Evolutionary conservation across 2,113 vertebrate species (phyloP), one percentile per base, ranked within the genome.

Genomic region (Noturus placidus): DNA sequence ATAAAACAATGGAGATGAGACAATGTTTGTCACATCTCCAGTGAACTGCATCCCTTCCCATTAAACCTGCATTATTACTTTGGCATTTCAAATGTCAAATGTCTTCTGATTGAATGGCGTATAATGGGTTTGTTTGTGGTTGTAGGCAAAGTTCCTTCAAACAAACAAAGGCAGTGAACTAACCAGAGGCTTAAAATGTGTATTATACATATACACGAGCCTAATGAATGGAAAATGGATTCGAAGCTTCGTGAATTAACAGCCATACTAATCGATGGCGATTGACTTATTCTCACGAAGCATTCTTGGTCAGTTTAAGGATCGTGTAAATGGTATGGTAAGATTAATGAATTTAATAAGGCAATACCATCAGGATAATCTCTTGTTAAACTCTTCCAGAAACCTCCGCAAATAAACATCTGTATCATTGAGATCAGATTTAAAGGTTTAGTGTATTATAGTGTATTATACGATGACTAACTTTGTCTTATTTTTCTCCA

Each of bases 51-150:
- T 78, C 79, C 56, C 79, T 84, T 76, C 80, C 65, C 30, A 52
- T 77, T 81, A 84, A 59, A 46, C 56, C 86, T 84, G 82, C 86
- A n/a, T 82, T 81, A 76, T 82, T 88, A 88, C 90, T 91, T 89
- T 89, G 90, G 90, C 90, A 88, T 91, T 86, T 89, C 69, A 50
- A n/a, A 86, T 85, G 72, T 81, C 46, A 67, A 20, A 74, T 84
- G 76, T 86, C 33, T 84, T 70, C 61, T 33, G 17, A 81, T 52
- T 33, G 52, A 59, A 81, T 74, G 54, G 33, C 27, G 20, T 6
- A 82, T 46, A 67, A 80, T 82, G 52, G 65, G 33, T 82, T 77
- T 78, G 81, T 56, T 76, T 85, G 52, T 46, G 56, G 42, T 56
- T 38, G 85, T 65, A 86, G 76, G 77, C 30, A 82, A 56, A 70